These are phyloP conservation scores for Xanthorhoe designata DNA, from an alignment of 2,888 invertebrate genomes.

Conservation along the genomic window DNA sequence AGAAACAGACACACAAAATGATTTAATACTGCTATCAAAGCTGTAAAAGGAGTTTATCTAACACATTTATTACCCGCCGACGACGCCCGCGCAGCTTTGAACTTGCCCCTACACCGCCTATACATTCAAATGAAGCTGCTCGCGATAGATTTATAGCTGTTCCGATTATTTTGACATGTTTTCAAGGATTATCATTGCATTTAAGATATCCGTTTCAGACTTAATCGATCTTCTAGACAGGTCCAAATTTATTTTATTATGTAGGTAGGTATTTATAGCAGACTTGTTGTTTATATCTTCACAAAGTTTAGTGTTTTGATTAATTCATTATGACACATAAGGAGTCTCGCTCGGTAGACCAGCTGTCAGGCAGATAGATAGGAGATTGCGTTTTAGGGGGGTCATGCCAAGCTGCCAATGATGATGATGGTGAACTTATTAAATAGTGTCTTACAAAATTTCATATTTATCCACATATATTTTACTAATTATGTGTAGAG, in stretches of 20 bases:
- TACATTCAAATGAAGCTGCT: constrained; percentile 21
- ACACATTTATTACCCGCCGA: constrained; percentile 31
- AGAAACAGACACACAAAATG: constrained; percentile 10
- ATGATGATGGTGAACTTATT: no score
- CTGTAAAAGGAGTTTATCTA: constrained; percentile 25
- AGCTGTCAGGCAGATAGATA: no score
- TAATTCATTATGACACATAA: no score
- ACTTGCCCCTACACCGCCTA: constrained; percentile 18
- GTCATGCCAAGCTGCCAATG: no score
- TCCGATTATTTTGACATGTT: constrained; percentile 29
- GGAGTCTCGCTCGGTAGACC: no score
- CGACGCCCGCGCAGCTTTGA: constrained; percentile 34
- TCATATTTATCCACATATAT: no score
- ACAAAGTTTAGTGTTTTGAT: no score
- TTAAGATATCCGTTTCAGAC: background rate
- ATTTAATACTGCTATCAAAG: constrained; percentile 18
- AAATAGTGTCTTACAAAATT: no score
- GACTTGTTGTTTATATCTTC: no score
- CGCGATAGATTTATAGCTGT: constrained; percentile 32
- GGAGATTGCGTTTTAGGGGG: no score
- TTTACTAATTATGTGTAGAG: no score
- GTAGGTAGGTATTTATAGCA: background rate
- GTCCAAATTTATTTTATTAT: background rate
- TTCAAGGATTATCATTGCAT: constrained; percentile 4
- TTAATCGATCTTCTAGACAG: background rate